A percentile compares a stretch with the other conserved stretches of the same genome.
phyloP scores from a whole-genome alignment of 2,113 vertebrate species.

The Sigmodon hispidus region DNA sequence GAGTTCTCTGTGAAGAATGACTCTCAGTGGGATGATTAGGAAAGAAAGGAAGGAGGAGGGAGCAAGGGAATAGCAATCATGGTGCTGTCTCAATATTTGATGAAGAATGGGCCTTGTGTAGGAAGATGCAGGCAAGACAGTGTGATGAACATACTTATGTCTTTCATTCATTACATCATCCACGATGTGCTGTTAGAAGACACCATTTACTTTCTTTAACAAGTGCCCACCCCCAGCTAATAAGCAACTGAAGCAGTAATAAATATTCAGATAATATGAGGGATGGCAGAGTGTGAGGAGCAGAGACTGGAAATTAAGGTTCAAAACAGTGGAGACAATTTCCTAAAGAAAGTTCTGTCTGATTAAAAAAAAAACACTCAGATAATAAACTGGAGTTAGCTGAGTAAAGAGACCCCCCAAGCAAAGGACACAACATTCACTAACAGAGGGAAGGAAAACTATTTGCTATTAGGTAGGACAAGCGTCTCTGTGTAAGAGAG shows the following conservation, averaged over 20 bases:
- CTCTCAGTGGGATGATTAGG: background rate
- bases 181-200: background rate
- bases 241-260: background rate
- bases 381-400: background rate
- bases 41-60: background rate
- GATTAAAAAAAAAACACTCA: background rate
- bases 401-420: background rate
- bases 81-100: background rate
- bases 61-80: background rate
- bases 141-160: rapidly evolving
- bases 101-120: background rate
- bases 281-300: too few relatives aligned
- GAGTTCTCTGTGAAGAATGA: background rate
- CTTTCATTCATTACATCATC: background rate
- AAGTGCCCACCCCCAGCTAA: background rate
- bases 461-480: rapidly evolving
- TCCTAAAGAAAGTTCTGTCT: background rate
- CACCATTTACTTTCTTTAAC: background rate
- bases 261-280: background rate
- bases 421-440: background rate
- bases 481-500: background rate
- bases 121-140: background rate
- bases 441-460: background rate
- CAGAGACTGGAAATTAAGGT: background rate
- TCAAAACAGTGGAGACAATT: background rate